A percentile compares a stretch with the other conserved stretches of the same genome.
These are phyloP conservation scores for Actinopyga echinites DNA, from an alignment of 53 echinoderm and acorn worm species.

Conservation along the genomic window DNA sequence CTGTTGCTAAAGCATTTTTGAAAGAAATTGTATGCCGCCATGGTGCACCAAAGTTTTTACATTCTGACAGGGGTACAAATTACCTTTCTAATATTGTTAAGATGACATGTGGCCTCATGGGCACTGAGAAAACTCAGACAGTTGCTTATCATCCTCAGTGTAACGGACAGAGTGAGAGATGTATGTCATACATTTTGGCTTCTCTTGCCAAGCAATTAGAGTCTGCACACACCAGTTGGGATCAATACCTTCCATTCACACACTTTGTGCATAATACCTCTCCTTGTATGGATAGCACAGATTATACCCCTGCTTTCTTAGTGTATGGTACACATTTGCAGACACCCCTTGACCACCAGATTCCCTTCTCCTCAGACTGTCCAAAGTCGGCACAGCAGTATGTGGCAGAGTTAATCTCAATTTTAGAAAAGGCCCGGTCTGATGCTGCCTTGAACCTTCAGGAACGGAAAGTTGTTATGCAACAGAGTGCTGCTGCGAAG, in stretches of 20 bases:
- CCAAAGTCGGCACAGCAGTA: constrained; percentile 39
- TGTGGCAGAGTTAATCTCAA: constrained; percentile 24
- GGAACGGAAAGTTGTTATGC: too few relatives aligned
- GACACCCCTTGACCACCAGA: constrained; percentile 22
- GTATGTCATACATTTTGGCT: constrained; percentile 45
- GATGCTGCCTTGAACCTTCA: not conserved
- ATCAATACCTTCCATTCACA: constrained; percentile 33
- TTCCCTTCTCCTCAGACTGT: not conserved
- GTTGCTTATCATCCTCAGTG: not conserved
- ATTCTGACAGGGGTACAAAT: constrained; percentile 43
- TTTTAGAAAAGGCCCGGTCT: not conserved
- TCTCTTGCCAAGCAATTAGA: constrained; percentile 42
- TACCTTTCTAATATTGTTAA: constrained; percentile 32
- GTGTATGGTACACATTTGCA: constrained; percentile 28
- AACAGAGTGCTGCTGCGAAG: too few relatives aligned
- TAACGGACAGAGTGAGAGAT: constrained; percentile 7
- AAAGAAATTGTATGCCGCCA: constrained; percentile 22
- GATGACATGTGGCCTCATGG: not conserved
- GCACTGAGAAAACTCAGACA: not conserved
- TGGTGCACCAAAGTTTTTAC: constrained; percentile 24
- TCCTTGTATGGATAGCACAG: constrained; percentile 50
- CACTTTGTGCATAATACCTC: constrained; percentile 50
- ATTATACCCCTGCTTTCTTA: constrained; percentile 42
- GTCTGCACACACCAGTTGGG: constrained; percentile 26
- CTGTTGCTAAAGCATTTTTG: constrained; percentile 33